Base-by-base conservation (phyloP, 2,113 vertebrate genomes). In the Ciconia boyciana region DNA sequence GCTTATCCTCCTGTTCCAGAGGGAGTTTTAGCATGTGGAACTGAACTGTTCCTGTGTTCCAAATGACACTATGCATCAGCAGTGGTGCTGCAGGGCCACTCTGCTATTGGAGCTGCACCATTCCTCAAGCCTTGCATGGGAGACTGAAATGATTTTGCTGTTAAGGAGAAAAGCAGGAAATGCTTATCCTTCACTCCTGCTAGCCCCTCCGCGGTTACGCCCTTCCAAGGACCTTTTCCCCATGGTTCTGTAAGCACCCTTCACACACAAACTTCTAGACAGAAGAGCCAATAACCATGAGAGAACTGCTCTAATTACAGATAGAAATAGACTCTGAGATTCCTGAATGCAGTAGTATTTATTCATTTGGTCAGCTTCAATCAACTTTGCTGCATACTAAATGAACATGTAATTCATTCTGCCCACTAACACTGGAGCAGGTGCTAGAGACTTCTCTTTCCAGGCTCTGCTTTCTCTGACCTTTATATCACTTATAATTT, bases 121-220 rank as follows among this genome's bases (percentile, higher is more conserved):
- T 52, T 58, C 61, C 52, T 76, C 36, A 64, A 5, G 69, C 48
- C 68, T 86, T 82, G 69, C 41, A 11, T 44, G 32, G 20, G 19
- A 19, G 72, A 88, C 13, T n/a, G 43, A 36, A 79, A 85, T 31
- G 5, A 52, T 57, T 83, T 77, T 62, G 29, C 36, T 74, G 54
- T 46, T 15, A 31, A 78, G 60, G 13, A 87, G 20, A 51, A 84
- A 77, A 58, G n/a, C 22, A 83, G 51, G n/a, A 54, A 49, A 18
- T 58, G 16, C 16, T 77, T 19, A 18, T 29, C 39, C 43, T 87
- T 74, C 17, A 6, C 9, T 48, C 32, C 65, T 75, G 36, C 19
- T 14, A 52, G 18, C 10, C 21, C 41, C 19, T 32, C 16, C 2
- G 2, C 16, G 51, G 13, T 66, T 66, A 32, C 0, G 6, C 28